Evolutionary conservation across 1,140 invertebrate genomes (phyloP), one percentile per base, ranked within the genome.

Genomic region (Neocloeon triangulifer): DNA sequence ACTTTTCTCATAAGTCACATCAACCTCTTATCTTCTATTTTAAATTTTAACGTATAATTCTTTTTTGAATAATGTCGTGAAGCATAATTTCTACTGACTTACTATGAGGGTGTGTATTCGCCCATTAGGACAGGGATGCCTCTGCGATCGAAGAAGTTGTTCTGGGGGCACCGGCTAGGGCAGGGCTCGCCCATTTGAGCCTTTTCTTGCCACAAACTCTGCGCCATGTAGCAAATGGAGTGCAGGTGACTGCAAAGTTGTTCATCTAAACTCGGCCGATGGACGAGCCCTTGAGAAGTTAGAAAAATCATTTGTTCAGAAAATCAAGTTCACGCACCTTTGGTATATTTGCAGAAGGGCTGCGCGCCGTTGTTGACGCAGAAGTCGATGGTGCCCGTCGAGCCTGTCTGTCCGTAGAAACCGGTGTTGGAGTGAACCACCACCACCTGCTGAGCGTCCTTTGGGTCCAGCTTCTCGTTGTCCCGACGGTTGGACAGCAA

Each of bases 341-440:
- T 16, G 13, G 27, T 16, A 39, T 68, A 63, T 41, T 62, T 60
- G 43, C 74, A 78, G 44, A 63, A 76, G 0, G 73, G 73, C 44
- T 77, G 73, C 26, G 63, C 54, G 5, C 73, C 73, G 0, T 73
- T 73, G 42, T 77, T 77, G 5, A 77, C 61, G 40, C 73, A 78
- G 43, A 78, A 69, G 48, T 78, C 73, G 0, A 72, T 66, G 43
- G 73, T 69, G 1, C 73, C 73, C 6, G 69, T 55, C 5, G 64
- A 52, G 3, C 68, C 66, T 0, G 58, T 56, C 42, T 76, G 71
- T 0, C 73, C 73, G 41, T 76, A 78, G 22, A 67, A 63, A 1
- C 72, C 72, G 0, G 73, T 71, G 42, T 75, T 77, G 0, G 74
- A 76, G 43, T 77, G 74, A 1, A 77, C 57, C 8, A 75, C 66